Conservation (phyloP, 35 echinoderm and acorn worm genomes). For the Acanthaster planci region DNA sequence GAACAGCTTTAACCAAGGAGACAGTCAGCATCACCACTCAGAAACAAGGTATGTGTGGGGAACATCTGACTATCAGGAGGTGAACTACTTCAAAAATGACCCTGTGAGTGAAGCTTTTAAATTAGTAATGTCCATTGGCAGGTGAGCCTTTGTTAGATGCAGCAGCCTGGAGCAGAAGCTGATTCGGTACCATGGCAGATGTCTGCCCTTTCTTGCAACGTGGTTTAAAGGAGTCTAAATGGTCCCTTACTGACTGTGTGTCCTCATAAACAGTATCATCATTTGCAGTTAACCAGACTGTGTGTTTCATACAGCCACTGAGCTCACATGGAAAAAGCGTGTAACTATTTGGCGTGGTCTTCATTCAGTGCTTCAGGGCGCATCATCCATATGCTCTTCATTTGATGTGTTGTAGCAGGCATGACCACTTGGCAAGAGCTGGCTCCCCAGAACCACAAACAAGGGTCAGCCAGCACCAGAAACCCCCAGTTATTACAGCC, state of each 20-base stretch:
- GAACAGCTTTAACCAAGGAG: background rate
- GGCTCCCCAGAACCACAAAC: background rate
- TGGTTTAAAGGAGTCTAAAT: background rate
- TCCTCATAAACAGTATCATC: background rate
- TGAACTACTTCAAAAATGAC: too few species aligned
- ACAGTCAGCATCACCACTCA: background rate
- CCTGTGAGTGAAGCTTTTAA: too few species aligned
- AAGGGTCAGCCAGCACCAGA: background rate
- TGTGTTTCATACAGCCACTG: background rate
- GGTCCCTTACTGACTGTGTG: background rate
- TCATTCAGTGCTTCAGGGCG: background rate
- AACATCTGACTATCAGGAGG: too few species aligned
- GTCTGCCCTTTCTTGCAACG: too few species aligned
- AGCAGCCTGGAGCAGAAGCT: too few species aligned
- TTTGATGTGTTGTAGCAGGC: background rate
- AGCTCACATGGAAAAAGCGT: background rate
- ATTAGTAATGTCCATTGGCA: too few species aligned
- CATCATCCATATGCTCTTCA: background rate
- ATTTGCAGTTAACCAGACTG: background rate
- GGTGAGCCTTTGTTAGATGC: too few species aligned
- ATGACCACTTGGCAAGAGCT: constrained; percentile 5
- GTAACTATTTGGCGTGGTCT: background rate
- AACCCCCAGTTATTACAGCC: background rate
- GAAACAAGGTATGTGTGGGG: background rate
- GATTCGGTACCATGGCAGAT: too few species aligned